Evolutionary conservation across 2,113 vertebrate genomes (phyloP), one percentile per base, ranked within the genome.

Genomic region (Symphodus melops): DNA sequence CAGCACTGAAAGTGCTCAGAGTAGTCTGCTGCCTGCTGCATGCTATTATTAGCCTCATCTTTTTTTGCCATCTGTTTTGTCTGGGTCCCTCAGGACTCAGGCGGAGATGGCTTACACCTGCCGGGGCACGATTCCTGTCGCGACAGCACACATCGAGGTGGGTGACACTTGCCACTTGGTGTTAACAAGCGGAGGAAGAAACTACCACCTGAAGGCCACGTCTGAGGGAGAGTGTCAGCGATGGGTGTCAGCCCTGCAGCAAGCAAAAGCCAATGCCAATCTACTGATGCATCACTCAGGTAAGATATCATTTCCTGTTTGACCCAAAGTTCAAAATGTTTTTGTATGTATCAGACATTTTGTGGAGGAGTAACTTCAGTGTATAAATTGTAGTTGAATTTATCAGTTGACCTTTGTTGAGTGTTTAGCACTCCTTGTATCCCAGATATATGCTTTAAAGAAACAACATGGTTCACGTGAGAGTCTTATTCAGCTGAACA

Each of bases 21-120:
- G 37, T 49, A 11, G 46, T 49, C 42, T 52, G 61, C 44, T 17
- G 6, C 41, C 23, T n/a, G 4, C 41, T 25, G 19, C 33, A 46
- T 3, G 1, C 6, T 17, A 13, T n/a, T 9, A 37, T 21, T 36
- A 49, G 60, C 39, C 17, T 55, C n/a, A 39, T 46, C 21, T 20
- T 37, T 20, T 37, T 36, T 12, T 17, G 41, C 21, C 57, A 42
- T 41, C 25, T 52, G 36, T n/a, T 71, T 9, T 69, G 13, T 79
- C 39, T 44, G 54, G 81, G n/a, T 0, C 53, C 84, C 36, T 33
- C 90, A 99, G 97, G 94, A 99, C 96, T 0, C 96, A 98, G 88
- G 97, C 96, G 0, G 97, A 99, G 86, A 99, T 99, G 97, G 96
- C 95, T 8, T 97, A 99, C 94, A 98, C 97, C 3, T 98, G 97